Conservation (phyloP, 2,797 vertebrate genomes). For the Platalea minor region DNA sequence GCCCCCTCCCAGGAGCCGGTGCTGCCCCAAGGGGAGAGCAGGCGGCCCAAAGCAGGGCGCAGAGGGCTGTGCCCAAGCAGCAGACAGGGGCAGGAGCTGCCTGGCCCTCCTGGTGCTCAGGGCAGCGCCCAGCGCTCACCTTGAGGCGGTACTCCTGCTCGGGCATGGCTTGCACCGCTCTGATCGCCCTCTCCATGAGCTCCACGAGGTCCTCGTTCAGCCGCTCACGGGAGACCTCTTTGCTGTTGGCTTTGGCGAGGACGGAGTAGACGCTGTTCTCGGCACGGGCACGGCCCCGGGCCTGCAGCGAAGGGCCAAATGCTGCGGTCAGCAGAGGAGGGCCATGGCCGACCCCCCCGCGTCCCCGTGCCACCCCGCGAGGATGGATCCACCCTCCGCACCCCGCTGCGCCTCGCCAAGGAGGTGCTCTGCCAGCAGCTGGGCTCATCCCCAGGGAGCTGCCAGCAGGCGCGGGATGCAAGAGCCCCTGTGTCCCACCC, state of each 20-base stretch:
- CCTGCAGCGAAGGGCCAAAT: slow-evolving; percentile 70
- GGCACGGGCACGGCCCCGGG: slow-evolving; percentile 87
- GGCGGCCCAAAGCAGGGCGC: background rate
- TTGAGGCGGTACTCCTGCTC: slow-evolving; percentile 70
- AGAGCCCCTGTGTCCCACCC: background rate
- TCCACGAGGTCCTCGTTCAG: slow-evolving; percentile 82
- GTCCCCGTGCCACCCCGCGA: accelerated
- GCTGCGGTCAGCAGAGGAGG: background rate
- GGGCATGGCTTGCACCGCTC: slow-evolving; percentile 80
- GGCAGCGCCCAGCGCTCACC: slow-evolving; percentile 56
- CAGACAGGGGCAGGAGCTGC: background rate
- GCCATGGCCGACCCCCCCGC: accelerated
- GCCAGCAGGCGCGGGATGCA: accelerated
- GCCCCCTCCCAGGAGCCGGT: accelerated
- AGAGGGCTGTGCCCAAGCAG: background rate
- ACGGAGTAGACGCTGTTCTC: slow-evolving; percentile 85
- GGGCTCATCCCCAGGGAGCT: background rate
- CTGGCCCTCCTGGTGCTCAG: background rate
- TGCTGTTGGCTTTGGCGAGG: slow-evolving; percentile 79
- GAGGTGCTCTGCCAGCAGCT: background rate
- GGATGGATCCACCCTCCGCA: background rate
- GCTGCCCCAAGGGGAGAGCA: background rate
- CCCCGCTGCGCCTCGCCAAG: accelerated
- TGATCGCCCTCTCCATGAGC: slow-evolving; percentile 81
- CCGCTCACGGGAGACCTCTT: slow-evolving; percentile 79